Conservation (phyloP, 30 jellyfish, hydroid and myxozoan species). For the Mastigias papua region DNA sequence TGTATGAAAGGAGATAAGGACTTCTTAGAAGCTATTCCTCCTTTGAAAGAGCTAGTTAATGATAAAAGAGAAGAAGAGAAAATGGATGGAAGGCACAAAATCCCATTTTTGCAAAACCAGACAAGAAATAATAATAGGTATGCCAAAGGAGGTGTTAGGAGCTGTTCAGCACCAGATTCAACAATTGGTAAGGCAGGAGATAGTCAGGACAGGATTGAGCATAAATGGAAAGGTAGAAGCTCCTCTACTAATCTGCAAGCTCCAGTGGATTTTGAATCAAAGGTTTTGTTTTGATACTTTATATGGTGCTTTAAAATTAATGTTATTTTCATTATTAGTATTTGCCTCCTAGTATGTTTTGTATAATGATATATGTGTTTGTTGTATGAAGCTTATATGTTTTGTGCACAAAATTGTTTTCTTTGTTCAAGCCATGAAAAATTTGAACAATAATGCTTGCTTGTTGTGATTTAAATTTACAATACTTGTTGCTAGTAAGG, state of each 20-base stretch:
- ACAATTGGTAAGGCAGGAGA: constrained; percentile 2
- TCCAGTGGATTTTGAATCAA: background rate
- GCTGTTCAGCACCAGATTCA: constrained; percentile 45
- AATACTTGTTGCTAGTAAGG: too few species aligned
- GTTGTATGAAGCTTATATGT: background rate
- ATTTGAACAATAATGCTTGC: too few species aligned
- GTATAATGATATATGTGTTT: background rate
- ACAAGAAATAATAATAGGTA: background rate
- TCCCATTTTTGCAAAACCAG: constrained; percentile 21
- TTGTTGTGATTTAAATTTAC: too few species aligned
- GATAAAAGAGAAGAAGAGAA: background rate
- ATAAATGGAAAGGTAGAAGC: constrained; percentile 56
- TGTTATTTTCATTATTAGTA: background rate
- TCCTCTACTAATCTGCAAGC: constrained; percentile 1
- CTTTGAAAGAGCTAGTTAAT: background rate
- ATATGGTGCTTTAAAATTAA: background rate
- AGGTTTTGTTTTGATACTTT: background rate
- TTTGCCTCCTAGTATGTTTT: background rate
- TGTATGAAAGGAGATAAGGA: background rate
- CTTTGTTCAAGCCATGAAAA: too few species aligned
- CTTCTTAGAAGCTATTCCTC: background rate
- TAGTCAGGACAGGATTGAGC: constrained; percentile 3
- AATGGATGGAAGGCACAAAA: background rate
- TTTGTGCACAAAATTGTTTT: too few species aligned
- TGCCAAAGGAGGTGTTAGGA: constrained; percentile 21